Evolutionary conservation across 2,888 invertebrate species (phyloP), one percentile per base, ranked within the genome.

Genomic region (Scaptodrosophila latifasciaeformis): DNA sequence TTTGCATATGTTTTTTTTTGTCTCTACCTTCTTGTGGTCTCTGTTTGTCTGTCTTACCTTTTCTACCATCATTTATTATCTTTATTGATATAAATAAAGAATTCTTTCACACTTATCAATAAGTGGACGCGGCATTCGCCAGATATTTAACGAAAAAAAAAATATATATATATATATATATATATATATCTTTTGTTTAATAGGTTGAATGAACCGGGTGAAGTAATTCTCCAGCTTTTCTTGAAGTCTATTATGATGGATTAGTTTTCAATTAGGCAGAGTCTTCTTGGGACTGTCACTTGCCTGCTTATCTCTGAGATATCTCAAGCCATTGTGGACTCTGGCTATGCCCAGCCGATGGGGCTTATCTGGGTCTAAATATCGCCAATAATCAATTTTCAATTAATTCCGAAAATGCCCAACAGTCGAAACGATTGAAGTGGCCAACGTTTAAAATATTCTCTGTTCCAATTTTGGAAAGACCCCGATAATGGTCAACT

Each of bases 221-320:
- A 34, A 34, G 10, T 34, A n/a, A 12, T 34, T 34, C 34, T 34
- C 15, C 12, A 34, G 15, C 34, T 34, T 34, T 68, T 74, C 69
- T 81, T 72, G 82, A 81, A 78, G 71, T 77, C 82, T 84, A 85
- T 85, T 82, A 78, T 84, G 84, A 84, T 81, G 82, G 83, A 84
- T 84, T 85, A 83, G 77, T 78, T 82, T 82, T 78, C 82, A 84
- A 84, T 85, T 85, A 84, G 60, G 53, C 40, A 45, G 15, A 2
- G 34, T 12, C 12, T 13, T 34, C 34, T 31, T 2, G 31, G 31
- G 10, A 31, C n/a, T 5, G 31, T 9, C 10, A 3, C 10, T 9
- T n/a, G 34, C 2, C 6, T 13, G 34, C 13, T 34, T 12, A 34
- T 34, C 34, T 13, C 9, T 34, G 15, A 13, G 12, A 6, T 12